These are phyloP conservation scores for Itoplectis maculator DNA, from an alignment of 2,888 invertebrate species.

Conservation along the genomic window DNA sequence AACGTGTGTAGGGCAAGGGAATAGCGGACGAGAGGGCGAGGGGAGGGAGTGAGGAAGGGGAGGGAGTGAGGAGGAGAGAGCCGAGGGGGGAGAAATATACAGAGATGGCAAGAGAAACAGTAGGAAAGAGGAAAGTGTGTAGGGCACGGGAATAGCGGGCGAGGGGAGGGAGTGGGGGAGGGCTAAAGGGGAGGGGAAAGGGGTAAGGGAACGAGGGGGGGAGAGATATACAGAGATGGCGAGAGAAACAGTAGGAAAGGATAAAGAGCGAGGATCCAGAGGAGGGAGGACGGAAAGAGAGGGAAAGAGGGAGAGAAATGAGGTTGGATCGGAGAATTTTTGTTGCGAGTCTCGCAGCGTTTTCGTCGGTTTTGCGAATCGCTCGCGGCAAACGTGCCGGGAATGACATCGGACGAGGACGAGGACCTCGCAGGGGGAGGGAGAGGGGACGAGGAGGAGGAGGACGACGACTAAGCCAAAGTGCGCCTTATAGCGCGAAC, in stretches of 20 bases:
- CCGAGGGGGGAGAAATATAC: no score
- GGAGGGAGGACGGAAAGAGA: no score
- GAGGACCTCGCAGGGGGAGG: no score
- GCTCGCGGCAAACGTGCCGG: slow-evolving; percentile 78
- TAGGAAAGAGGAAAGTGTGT: slow-evolving; percentile 68
- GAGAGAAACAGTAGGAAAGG: slow-evolving; percentile 63
- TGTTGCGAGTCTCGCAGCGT: slow-evolving; percentile 70
- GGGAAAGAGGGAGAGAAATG: slow-evolving; percentile 70
- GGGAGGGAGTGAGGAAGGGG: no score
- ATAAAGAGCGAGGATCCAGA: slow-evolving; percentile 68
- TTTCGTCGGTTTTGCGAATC: slow-evolving; percentile 80
- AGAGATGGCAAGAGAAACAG: slow-evolving; percentile 57
- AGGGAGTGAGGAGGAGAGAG: no score
- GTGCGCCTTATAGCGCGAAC: slow-evolving; percentile 46
- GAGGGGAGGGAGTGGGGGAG: no score
- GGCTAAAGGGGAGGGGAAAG: no score
- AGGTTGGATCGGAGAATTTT: slow-evolving; percentile 74
- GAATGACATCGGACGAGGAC: slow-evolving; percentile 74
- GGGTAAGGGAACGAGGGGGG: slow-evolving; percentile 70
- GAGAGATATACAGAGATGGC: no score
- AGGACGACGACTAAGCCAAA: slow-evolving; percentile 37
- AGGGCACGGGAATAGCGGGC: no score
- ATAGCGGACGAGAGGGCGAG: no score
- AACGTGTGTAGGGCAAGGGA: slow-evolving; percentile 20
- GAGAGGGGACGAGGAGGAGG: slow-evolving; percentile 3